Percentiles rank a stretch among this genome's conserved stretches.
phyloP scores from a whole-genome alignment of 2,888 invertebrate genomes.

The Saturnia pavonia region DNA sequence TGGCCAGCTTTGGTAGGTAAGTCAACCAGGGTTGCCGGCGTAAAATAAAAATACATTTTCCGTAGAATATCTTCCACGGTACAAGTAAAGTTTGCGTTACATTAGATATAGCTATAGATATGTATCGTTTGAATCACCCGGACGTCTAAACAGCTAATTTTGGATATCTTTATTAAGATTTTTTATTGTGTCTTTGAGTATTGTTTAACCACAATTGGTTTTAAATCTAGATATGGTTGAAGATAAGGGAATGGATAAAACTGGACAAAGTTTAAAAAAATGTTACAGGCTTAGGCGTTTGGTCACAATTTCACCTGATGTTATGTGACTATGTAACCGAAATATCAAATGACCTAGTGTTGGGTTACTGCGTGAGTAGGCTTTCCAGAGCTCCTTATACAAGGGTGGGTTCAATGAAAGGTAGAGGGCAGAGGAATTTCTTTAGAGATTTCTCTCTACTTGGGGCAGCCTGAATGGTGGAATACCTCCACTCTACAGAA shows the following conservation, averaged over 20 bases:
- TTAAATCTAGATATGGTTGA: background rate
- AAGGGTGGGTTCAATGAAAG: no score
- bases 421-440: no score
- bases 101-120: conserved; percentile 54
- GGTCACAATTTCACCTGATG: background rate
- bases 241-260: no score
- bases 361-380: no score
- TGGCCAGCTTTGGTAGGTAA: conserved; percentile 41
- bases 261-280: no score
- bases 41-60: conserved; percentile 81
- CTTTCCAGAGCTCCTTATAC: no score
- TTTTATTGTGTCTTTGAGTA: conserved; percentile 15
- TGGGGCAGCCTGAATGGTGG: no score
- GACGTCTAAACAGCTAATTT: conserved; percentile 77
- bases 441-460: no score
- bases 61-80: conserved; percentile 72
- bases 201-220: background rate
- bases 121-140: conserved; percentile 61
- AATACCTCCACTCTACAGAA: no score
- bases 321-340: no score
- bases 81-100: conserved; percentile 75
- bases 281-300: background rate
- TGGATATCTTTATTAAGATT: conserved; percentile 53
- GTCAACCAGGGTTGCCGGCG: conserved; percentile 41
- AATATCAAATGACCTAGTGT: no score